These are phyloP conservation scores for Molossus molossus DNA, from an alignment of 2,797 vertebrate genomes.

Conservation along the genomic window DNA sequence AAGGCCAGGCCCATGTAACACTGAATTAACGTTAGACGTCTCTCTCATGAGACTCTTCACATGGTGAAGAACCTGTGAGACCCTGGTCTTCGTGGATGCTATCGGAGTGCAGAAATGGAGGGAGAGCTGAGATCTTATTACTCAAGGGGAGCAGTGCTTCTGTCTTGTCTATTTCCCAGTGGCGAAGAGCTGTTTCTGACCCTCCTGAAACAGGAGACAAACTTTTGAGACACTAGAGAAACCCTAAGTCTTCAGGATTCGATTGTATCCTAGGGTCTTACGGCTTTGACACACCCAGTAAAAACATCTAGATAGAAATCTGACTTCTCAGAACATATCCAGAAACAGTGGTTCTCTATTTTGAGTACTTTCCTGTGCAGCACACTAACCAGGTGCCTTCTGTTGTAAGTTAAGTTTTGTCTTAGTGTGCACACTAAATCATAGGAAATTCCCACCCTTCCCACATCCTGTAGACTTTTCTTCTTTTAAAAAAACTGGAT, in stretches of 20 bases:
- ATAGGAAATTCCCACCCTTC: slow-evolving; percentile 30
- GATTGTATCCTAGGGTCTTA: background rate
- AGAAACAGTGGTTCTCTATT: slow-evolving; percentile 32
- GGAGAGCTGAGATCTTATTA: background rate
- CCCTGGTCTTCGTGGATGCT: background rate
- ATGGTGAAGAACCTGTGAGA: background rate
- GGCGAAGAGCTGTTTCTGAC: background rate
- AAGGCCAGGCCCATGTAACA: background rate
- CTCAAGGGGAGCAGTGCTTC: rapidly evolving
- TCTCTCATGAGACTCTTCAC: background rate
- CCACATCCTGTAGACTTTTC: background rate
- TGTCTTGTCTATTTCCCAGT: background rate
- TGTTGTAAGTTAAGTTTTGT: slow-evolving; percentile 21
- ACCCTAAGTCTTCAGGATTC: background rate
- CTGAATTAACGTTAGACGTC: slow-evolving; percentile 71
- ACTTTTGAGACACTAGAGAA: background rate
- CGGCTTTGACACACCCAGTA: background rate
- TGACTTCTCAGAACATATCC: slow-evolving; percentile 47
- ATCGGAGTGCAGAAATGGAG: background rate
- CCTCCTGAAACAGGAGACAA: slow-evolving; percentile 11
- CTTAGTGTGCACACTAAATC: background rate
- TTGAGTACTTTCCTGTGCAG: slow-evolving; percentile 27
- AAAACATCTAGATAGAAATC: background rate
- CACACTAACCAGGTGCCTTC: background rate
- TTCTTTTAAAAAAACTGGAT: background rate